Percentiles rank a stretch among this genome's conserved stretches.
Conservation (phyloP, 2,888 invertebrate genomes). For the Brenthis daphne region DNA sequence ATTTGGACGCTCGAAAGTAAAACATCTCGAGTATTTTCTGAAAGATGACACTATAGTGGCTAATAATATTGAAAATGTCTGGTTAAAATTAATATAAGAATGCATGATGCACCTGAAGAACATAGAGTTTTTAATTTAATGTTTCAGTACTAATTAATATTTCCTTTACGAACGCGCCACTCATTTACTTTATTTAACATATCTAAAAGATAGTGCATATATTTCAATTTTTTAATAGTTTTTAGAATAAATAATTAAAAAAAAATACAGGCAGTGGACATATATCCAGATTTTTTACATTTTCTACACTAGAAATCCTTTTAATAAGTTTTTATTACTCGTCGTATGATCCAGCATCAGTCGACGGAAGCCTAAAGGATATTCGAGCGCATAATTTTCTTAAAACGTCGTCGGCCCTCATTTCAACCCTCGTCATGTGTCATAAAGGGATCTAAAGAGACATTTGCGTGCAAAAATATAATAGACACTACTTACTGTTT, state of each 20-base stretch:
- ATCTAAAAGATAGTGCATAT: too few species aligned
- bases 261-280: too few species aligned
- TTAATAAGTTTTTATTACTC: constrained; percentile 15
- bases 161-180: too few species aligned
- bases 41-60: constrained; percentile 15
- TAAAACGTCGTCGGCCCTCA: constrained; percentile 56
- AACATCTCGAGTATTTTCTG: constrained; percentile 25
- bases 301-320: constrained; percentile 8
- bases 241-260: too few species aligned
- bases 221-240: too few species aligned
- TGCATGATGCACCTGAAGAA: too few species aligned
- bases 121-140: too few species aligned
- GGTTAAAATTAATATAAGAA: neutral
- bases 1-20: constrained; percentile 24
- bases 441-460: constrained; percentile 56
- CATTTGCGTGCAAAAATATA: constrained; percentile 40
- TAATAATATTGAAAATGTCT: constrained; percentile 20
- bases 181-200: too few species aligned
- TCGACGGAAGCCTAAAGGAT: constrained; percentile 26
- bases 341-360: constrained; percentile 15
- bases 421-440: constrained; percentile 67
- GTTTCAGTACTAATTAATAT: too few species aligned
- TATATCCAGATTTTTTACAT: neutral
- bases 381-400: constrained; percentile 52
- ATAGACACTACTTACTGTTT: constrained; percentile 32